phyloP scores from a whole-genome alignment of 2,113 vertebrate genomes.

The Argyrosomus japonicus region DNA sequence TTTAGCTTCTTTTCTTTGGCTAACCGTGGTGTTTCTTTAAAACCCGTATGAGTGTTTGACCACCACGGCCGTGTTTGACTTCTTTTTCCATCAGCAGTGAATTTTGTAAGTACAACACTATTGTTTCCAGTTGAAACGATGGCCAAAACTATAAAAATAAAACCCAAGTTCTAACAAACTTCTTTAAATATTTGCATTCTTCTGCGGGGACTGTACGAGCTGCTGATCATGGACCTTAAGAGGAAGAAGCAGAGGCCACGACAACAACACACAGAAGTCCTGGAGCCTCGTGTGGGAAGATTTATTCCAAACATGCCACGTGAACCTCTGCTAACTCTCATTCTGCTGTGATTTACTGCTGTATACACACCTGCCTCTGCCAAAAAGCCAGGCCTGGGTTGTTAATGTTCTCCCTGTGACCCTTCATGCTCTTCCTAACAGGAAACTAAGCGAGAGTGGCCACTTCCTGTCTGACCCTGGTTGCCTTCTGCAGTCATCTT shows the following conservation, averaged over 20 bases:
- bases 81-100: not conserved
- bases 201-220: not conserved
- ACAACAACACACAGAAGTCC: slow-evolving; percentile 10
- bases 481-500: slow-evolving; percentile 63
- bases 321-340: slow-evolving; percentile 6
- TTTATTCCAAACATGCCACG: slow-evolving; percentile 30
- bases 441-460: slow-evolving; percentile 65
- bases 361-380: slow-evolving; percentile 16
- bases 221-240: not conserved
- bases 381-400: slow-evolving; percentile 26
- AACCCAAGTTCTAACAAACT: not conserved
- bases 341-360: slow-evolving; percentile 40
- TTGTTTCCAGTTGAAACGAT: not conserved
- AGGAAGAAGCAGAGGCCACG: slow-evolving; percentile 26
- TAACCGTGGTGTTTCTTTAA: not conserved
- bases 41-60: not conserved
- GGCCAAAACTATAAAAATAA: not conserved
- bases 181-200: slow-evolving; percentile 35
- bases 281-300: slow-evolving; percentile 24
- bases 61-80: not conserved
- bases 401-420: slow-evolving; percentile 55
- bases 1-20: not conserved
- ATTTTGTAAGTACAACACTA: not conserved
- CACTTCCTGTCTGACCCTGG: slow-evolving; percentile 67
- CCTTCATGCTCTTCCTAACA: slow-evolving; percentile 57